Evolutionary conservation across 2,888 invertebrate genomes (phyloP).

Genomic region (Aporophyla nigra): DNA sequence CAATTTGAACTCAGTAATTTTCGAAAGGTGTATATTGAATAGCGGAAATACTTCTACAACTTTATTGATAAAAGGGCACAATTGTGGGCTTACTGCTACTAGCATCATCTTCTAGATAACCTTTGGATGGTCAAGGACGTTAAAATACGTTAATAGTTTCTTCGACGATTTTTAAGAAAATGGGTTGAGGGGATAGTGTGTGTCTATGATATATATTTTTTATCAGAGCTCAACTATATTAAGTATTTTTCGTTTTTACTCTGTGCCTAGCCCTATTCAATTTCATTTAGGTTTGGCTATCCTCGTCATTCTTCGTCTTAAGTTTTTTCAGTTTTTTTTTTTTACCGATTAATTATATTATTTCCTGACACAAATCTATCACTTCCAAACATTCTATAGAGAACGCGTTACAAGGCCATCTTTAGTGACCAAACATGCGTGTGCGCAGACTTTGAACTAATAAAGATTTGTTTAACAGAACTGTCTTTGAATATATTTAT

Average conservation of each 20-base stretch:
- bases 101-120: conserved; percentile 8
- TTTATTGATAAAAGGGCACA: conserved; percentile 14
- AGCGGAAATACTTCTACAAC: background rate
- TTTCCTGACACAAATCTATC: background rate
- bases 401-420: background rate
- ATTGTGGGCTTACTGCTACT: background rate
- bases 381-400: conserved; percentile 1
- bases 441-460: conserved; percentile 57
- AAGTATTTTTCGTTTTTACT: background rate
- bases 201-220: background rate
- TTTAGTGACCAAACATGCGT: background rate
- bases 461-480: conserved; percentile 58
- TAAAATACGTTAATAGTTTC: background rate
- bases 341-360: no score
- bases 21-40: background rate
- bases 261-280: background rate
- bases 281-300: background rate
- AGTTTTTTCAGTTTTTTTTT: background rate
- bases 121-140: conserved; percentile 30
- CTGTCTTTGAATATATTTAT: conserved; percentile 54
- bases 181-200: background rate
- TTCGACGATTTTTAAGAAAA: background rate
- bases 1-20: background rate
- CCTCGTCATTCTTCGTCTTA: background rate
- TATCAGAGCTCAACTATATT: background rate